A percentile compares a stretch with the other conserved stretches of the same genome.
These are phyloP conservation scores for Leptocoma aspasia DNA, from an alignment of 2,113 vertebrate species.

Conservation along the genomic window DNA sequence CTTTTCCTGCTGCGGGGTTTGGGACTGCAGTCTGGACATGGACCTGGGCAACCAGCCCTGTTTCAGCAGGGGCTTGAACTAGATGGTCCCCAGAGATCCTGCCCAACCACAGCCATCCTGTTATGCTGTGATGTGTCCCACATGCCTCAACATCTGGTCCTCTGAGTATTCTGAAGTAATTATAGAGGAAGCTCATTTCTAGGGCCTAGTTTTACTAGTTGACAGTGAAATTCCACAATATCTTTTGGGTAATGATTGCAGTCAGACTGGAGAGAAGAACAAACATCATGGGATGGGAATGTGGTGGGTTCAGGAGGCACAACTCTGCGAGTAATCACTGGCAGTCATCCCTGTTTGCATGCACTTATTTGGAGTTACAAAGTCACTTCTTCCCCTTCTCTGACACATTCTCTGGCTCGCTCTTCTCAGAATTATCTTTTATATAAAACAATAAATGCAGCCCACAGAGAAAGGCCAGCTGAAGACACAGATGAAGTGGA, in stretches of 20 bases:
- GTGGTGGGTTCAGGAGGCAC: background rate
- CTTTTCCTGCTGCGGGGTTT: background rate
- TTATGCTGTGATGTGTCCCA: background rate
- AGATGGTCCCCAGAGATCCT: background rate
- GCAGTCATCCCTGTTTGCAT: background rate
- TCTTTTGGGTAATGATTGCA: background rate
- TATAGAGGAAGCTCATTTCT: background rate
- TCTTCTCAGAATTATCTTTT: background rate
- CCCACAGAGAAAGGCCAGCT: background rate
- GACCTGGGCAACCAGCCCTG: background rate
- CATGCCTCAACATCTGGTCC: background rate
- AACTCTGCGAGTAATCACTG: conserved; percentile 21
- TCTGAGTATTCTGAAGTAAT: background rate
- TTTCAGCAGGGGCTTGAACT: background rate
- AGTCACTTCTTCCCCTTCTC: background rate
- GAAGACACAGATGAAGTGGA: background rate
- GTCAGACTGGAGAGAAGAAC: background rate
- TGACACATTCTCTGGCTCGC: background rate
- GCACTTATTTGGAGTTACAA: background rate
- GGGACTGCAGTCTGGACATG: background rate
- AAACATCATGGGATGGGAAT: background rate
- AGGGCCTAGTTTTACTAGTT: background rate
- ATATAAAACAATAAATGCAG: background rate
- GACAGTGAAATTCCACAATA: background rate
- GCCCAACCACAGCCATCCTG: background rate